phyloP scores from a whole-genome alignment of 2,888 invertebrate genomes.

The Amblyteles armatorius region DNA sequence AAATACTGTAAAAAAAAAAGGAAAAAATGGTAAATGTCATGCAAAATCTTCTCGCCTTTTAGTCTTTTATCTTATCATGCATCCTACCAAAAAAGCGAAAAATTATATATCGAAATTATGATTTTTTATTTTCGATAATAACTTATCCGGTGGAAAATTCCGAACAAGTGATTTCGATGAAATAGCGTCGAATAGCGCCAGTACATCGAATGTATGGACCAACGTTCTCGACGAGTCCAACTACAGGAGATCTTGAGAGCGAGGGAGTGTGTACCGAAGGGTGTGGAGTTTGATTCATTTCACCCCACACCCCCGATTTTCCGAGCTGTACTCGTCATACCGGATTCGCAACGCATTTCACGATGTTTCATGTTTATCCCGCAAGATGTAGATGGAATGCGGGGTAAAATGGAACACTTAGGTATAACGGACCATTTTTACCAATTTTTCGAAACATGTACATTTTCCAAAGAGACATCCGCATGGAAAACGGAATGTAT shows the following conservation, averaged over 20 bases:
- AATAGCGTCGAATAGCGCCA: neutral
- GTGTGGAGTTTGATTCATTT: conserved; percentile 75
- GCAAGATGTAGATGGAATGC: neutral
- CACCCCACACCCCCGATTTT: conserved; percentile 60
- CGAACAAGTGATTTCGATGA: neutral
- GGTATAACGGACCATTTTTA: too few relatives aligned
- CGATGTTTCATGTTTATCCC: conserved; percentile 63
- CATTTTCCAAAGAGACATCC: too few relatives aligned
- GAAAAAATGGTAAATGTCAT: too few relatives aligned
- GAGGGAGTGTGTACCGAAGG: conserved; percentile 2
- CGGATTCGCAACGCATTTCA: conserved; percentile 80
- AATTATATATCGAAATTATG: conserved; percentile 80
- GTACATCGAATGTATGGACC: neutral
- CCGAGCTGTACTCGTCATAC: conserved; percentile 62
- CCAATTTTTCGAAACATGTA: too few relatives aligned
- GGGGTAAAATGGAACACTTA: too few relatives aligned
- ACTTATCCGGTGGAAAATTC: neutral
- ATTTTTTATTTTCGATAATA: neutral
- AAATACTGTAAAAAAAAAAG: too few relatives aligned
- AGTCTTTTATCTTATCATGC: neutral
- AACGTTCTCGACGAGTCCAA: neutral
- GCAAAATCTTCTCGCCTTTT: neutral
- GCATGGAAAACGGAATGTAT: too few relatives aligned
- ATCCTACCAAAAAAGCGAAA: neutral
- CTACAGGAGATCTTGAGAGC: neutral